Evolutionary conservation across 1,140 invertebrate genomes (phyloP).

Genomic region (Plutomurus gul): DNA sequence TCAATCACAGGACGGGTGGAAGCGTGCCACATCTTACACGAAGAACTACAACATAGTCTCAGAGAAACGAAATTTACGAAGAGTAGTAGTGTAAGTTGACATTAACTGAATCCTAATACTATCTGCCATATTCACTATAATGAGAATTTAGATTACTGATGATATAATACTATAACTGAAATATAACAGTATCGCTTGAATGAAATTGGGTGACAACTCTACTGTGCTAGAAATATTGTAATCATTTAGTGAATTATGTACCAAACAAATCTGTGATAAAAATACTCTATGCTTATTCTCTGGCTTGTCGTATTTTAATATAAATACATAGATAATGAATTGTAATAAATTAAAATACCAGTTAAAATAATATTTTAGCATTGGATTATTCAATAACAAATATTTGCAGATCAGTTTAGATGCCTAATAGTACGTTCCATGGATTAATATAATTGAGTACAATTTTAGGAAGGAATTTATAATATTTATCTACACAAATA

Average conservation of each 20-base stretch:
- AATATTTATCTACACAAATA: too few species aligned
- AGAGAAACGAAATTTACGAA: not conserved
- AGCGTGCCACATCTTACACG: constrained; percentile 36
- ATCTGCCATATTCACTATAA: too few species aligned
- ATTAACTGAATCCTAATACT: not conserved
- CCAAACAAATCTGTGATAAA: constrained; percentile 17
- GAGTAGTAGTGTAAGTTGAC: not conserved
- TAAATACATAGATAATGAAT: not conserved
- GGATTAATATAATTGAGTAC: too few species aligned
- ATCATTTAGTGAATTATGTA: not conserved
- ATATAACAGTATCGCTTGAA: not conserved
- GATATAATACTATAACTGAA: too few species aligned
- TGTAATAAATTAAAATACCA: too few species aligned
- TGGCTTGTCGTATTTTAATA: too few species aligned
- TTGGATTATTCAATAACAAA: too few species aligned
- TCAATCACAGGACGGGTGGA: constrained; percentile 17
- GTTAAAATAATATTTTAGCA: too few species aligned
- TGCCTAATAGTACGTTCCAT: too few species aligned
- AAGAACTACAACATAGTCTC: constrained; percentile 8
- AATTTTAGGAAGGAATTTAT: too few species aligned
- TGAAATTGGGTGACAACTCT: not conserved
- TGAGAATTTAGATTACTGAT: too few species aligned
- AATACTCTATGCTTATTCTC: not conserved
- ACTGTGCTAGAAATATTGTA: not conserved
- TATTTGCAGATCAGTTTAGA: too few species aligned